These are phyloP conservation scores for Xylota sylvarum DNA, from an alignment of 2,888 invertebrate genomes.

Conservation along the genomic window DNA sequence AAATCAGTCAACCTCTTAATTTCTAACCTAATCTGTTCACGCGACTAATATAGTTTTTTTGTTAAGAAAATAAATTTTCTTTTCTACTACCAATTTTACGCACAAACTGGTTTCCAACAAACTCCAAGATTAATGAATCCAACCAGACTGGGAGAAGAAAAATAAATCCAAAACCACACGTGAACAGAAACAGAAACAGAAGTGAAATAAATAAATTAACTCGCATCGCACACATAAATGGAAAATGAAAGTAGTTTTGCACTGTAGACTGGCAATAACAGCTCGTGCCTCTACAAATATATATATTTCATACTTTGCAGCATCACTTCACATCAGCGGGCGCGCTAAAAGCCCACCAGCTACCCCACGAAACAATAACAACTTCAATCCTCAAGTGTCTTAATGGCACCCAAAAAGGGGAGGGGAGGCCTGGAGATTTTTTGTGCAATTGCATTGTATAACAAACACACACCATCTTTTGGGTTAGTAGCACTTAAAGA, in stretches of 20 bases:
- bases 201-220: constrained; percentile 36
- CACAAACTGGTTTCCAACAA: constrained; percentile 36
- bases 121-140: constrained; percentile 7
- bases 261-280: constrained; percentile 50
- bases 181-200: neutral
- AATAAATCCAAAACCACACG: constrained; percentile 22
- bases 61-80: neutral
- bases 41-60: constrained; percentile 5
- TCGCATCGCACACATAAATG: constrained; percentile 48
- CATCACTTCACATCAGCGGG: constrained; percentile 38
- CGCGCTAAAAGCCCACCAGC: constrained; percentile 7
- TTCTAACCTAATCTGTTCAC: constrained; percentile 5
- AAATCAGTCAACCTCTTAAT: constrained; percentile 6
- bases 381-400: constrained; percentile 56
- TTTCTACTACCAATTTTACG: constrained; percentile 13
- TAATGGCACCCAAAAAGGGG: constrained; percentile 37
- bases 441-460: constrained; percentile 49
- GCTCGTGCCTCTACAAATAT: constrained; percentile 13
- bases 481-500: constrained; percentile 66
- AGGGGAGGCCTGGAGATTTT: constrained; percentile 4
- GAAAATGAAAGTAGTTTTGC: constrained; percentile 75
- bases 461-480: constrained; percentile 56
- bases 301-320: constrained; percentile 42
- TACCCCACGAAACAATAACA: constrained; percentile 45
- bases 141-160: constrained; percentile 12